Base-by-base conservation (phyloP, 35 echinoderm and acorn worm genomes). In the Acanthaster planci region DNA sequence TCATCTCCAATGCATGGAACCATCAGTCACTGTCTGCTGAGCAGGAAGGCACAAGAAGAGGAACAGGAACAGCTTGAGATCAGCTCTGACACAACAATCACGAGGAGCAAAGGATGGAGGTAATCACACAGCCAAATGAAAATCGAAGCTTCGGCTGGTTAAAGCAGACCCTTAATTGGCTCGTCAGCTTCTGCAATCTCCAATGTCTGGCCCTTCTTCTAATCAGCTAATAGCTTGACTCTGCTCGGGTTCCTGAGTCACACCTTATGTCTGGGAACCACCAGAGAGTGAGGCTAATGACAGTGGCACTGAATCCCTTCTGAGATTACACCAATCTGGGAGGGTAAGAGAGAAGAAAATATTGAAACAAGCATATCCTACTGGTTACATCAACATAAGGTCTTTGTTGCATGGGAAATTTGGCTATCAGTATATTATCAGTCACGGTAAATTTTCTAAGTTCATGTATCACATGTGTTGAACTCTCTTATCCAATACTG, bases 11-110 rank as follows among this genome's bases (percentile, higher is more conserved):
- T 47, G 42, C 59, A 72, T 36, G 64, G 12, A 47, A 72, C 30
- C 21, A 72, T 72, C 64, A 72, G 64, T 72, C 64, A 72, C 64
- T 72, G 64, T 72, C 64, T 72, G 64, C 2, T 72, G 64, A 47
- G 64, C 57, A 60, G 42, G 42, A 47, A 47, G 42, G 42, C n/a
- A 47, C 42, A 47, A 12, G 64, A 72, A 5, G 64, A 29, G 29
- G 64, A 29, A 72, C 64, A 31, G 34, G 42, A 47, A 6, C 42
- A 47, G 42, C 42, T 47, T 6, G 42, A 6, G 42, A 47, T 12
- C 4, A 47, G 42, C 4, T 47, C 42, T 47, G 42, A 47, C 42
- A 47, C 42, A 47, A 47, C 42, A 47, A 47, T 47, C 42, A 47
- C 42, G 12, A 4, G 42, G 4, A 12, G 4, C 4, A 4, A 47